These are phyloP conservation scores for Argyra leucocephala DNA, from an alignment of 2,888 invertebrate genomes.

Conservation along the genomic window DNA sequence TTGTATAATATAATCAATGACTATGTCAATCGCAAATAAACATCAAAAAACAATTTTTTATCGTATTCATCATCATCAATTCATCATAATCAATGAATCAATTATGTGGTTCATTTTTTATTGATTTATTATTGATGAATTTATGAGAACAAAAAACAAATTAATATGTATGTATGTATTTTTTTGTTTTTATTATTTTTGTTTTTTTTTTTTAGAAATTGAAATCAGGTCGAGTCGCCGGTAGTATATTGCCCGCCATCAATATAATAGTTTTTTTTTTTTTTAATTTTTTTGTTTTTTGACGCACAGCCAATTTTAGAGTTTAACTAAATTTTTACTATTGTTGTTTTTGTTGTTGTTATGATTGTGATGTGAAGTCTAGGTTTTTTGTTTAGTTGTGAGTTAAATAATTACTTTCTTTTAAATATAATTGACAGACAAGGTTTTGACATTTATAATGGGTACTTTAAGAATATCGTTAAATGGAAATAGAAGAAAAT, in stretches of 20 bases:
- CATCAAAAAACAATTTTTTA: not conserved
- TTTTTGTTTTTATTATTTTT: not conserved
- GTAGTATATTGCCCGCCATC: not conserved
- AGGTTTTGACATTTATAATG: not conserved
- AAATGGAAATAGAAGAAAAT: too few relatives aligned
- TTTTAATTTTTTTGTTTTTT: not conserved
- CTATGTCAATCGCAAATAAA: not conserved
- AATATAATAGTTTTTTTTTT: not conserved
- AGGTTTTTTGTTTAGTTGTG: not conserved
- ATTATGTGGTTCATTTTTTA: not conserved
- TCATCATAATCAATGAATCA: not conserved
- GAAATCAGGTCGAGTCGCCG: not conserved
- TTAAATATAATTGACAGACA: not conserved
- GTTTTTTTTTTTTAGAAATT: not conserved
- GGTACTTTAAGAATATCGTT: too few relatives aligned
- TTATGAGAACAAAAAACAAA: not conserved
- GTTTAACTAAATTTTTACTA: not conserved
- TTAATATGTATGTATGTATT: not conserved
- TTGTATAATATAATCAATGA: not conserved
- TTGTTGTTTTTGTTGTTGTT: too few relatives aligned
- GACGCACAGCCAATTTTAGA: not conserved
- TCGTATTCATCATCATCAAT: not conserved
- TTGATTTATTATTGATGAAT: not conserved
- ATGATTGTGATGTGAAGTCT: not conserved
- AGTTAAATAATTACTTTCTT: constrained; percentile 4